Base-by-base conservation (phyloP, 2,888 invertebrate genomes). In the Apodemia duryi region DNA sequence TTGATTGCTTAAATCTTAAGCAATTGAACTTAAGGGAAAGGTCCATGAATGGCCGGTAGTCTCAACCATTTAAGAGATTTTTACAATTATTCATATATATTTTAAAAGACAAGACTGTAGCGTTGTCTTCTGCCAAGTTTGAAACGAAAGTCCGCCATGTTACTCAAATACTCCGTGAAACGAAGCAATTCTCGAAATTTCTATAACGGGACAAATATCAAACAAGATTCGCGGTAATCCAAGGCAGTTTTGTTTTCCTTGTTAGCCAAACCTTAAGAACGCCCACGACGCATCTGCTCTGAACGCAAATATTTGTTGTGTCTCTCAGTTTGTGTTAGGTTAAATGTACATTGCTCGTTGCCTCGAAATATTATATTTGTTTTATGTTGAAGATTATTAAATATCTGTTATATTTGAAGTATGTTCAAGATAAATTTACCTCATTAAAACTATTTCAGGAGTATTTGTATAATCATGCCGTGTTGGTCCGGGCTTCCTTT, bases 211-310 rank as follows among this genome's bases (percentile, higher is more conserved):
- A 35, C 38, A 61, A 38, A 62, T 62, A 62, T 62, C 62, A 62
- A 62, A 62, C 62, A 54, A 54, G 62, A 32, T 64, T 64, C 64
- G 60, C 28, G 29, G 64, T 64, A 64, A 61, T 61, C 35, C 60
- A 54, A 54, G 54, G 28, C 54, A 21, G 60, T 46, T 46, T 35
- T 43, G 63, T 63, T 63, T 28, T 38, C 43, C 60, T 64, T 64
- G 64, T 64, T 51, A 49, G 32, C 61, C 49, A 28, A 61, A 49
- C 43, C 57, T 43, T 46, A 60, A 64, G 64, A 10, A 61, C 66
- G 61, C 61, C 62, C 63, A 64, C 77, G 78, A 75, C 81, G 82
- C 84, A 83, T 84, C 83, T 85, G 83, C 69, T 79, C 75, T 46
- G 32, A 28, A 29, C 57, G 57, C 54, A 63, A 63, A 63, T 63